Evolutionary conservation across 1,140 invertebrate species (phyloP), one percentile per base, ranked within the genome.

Genomic region (Cotesia chilonis): DNA sequence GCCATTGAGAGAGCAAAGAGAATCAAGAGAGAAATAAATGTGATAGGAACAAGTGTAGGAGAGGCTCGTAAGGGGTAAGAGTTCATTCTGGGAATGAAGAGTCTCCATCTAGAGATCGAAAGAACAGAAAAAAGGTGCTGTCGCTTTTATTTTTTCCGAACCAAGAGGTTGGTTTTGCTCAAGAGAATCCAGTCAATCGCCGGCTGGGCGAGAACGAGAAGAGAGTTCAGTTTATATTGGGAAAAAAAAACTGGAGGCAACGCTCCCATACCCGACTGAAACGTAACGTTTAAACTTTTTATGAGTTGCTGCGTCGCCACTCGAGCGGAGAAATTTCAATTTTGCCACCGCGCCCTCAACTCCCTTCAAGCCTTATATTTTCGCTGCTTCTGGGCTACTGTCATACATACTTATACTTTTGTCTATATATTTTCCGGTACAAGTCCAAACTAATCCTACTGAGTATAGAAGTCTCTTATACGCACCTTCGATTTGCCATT

Each of bases 211-310:
- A 35, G 66, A 71, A 64, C 52, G 69, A 35, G 66, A 71, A 64
- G 68, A 55, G 59, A 55, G 54, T 78, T 74, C 82, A 85, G 84
- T 87, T 86, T 85, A 87, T 87, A 87, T 87, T 85, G 84, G 79
- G 78, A 82, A 81, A 78, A 75, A 75, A 74, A 73, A 73, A 61
- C 57, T 76, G 68, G 74, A 76, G 72, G 79, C 79, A 78, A 79
- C 79, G 79, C 76, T 74, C 76, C 71, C 76, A 65, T 73, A 74
- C 64, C 73, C 80, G 80, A 84, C 82, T 81, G 80, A 83, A 85
- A 82, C 84, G 83, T 84, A 85, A 82, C 84, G 83, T 84, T 84
- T 85, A 85, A 84, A 85, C 83, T 86, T 87, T 86, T 86, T 86
- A 87, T 85, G 84, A 87, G 82, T 85, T 85, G 83, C 80, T 83